These are phyloP conservation scores for Parochlus steinenii DNA, from an alignment of 2,888 invertebrate species.

Conservation along the genomic window DNA sequence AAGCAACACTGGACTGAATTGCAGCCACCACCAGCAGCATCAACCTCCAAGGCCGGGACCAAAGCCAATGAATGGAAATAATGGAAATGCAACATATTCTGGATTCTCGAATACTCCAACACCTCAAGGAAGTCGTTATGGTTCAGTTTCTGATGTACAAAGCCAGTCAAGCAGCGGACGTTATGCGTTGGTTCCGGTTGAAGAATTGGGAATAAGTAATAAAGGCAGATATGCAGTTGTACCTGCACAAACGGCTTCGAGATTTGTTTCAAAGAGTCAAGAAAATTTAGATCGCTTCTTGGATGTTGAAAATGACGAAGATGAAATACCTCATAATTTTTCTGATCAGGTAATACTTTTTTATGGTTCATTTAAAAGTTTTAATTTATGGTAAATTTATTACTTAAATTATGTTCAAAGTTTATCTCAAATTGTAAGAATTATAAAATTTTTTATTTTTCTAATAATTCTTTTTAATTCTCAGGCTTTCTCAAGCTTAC, in stretches of 20 bases:
- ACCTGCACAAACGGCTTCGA: constrained; percentile 26
- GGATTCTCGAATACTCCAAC: background rate
- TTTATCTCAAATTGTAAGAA: too few relatives aligned
- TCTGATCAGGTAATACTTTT: too few relatives aligned
- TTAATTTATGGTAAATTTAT: too few relatives aligned
- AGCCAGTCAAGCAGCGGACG: constrained; percentile 21
- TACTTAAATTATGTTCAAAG: too few relatives aligned
- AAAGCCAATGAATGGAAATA: constrained; percentile 26
- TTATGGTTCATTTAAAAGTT: too few relatives aligned
- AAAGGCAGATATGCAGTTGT: constrained; percentile 26
- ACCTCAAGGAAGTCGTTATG: constrained; percentile 26
- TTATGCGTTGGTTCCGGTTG: constrained; percentile 36
- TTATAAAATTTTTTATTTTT: too few relatives aligned
- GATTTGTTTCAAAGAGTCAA: constrained; percentile 23
- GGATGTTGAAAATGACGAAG: constrained; percentile 4
- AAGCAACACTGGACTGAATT: constrained; percentile 14
- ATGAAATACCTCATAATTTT: constrained; percentile 6
- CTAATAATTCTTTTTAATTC: too few relatives aligned
- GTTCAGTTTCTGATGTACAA: constrained; percentile 16
- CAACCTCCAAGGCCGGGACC: constrained; percentile 19
- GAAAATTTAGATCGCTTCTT: constrained; percentile 23
- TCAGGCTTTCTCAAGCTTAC: constrained; percentile 7
- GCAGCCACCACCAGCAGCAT: constrained; percentile 17
- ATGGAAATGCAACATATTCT: constrained; percentile 24
- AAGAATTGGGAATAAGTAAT: constrained; percentile 21